Percentiles rank a stretch among this genome's conserved stretches.
These are phyloP conservation scores for Lithophane semibrunnea DNA, from an alignment of 2,888 invertebrate species.

Conservation along the genomic window DNA sequence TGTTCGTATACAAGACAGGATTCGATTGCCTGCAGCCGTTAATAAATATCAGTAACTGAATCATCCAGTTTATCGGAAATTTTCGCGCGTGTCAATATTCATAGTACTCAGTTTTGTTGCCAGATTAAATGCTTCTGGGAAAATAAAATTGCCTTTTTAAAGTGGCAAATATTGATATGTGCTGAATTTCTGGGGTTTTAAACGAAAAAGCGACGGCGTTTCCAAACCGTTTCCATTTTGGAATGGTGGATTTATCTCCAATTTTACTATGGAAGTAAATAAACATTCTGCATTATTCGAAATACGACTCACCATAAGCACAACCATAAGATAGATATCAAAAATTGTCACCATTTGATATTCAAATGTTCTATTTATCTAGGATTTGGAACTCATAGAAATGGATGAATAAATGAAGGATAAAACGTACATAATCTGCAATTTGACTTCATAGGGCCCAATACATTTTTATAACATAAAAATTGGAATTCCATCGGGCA, in stretches of 20 bases:
- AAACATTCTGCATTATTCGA: neutral
- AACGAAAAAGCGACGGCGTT: neutral
- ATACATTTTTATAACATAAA: slow-evolving; percentile 33
- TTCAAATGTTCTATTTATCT: neutral
- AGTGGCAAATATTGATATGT: slow-evolving; percentile 23
- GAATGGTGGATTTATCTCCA: slow-evolving; percentile 14
- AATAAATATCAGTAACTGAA: slow-evolving; percentile 31
- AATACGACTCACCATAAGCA: slow-evolving; percentile 1
- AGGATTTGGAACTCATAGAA: neutral
- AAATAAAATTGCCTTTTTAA: slow-evolving; percentile 44
- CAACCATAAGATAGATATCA: slow-evolving; percentile 13
- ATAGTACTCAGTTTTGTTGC: slow-evolving; percentile 13
- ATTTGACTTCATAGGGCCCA: slow-evolving; percentile 26
- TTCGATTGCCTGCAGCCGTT: slow-evolving; percentile 5
- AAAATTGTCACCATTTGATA: slow-evolving; percentile 6
- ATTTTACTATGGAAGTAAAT: neutral
- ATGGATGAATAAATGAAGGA: slow-evolving; percentile 16
- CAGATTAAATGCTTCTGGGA: slow-evolving; percentile 8
- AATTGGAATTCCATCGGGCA: slow-evolving; percentile 26
- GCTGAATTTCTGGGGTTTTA: slow-evolving; percentile 10
- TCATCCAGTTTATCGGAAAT: slow-evolving; percentile 27
- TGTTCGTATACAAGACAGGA: neutral
- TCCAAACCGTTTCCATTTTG: slow-evolving; percentile 1
- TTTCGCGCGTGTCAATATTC: slow-evolving; percentile 4
- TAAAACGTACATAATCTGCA: slow-evolving; percentile 32